Evolutionary conservation across 2,797 vertebrate genomes (phyloP).

Genomic region (Pseudotriccus pelzelni): DNA sequence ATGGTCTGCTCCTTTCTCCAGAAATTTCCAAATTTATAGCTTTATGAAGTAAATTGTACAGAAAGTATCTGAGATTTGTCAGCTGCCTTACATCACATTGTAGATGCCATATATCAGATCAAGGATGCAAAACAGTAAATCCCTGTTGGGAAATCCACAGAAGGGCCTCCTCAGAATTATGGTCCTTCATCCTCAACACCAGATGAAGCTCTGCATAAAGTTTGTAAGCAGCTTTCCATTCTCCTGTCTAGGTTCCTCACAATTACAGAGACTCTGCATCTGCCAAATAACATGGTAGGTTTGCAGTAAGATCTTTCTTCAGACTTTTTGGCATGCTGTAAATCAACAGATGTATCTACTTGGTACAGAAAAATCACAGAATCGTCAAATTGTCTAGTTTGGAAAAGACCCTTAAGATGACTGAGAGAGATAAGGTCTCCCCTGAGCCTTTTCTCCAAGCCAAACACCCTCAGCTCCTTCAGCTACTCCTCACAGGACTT

Average conservation of each 20-base stretch:
- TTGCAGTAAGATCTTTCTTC: neutral
- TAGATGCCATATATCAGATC: neutral
- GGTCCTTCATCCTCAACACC: neutral
- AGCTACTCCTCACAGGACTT: fast-evolving
- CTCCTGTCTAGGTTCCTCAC: neutral
- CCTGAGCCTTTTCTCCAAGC: neutral
- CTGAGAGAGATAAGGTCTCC: neutral
- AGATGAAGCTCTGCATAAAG: neutral
- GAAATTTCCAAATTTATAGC: neutral
- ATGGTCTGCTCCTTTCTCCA: neutral
- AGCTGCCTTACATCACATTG: neutral
- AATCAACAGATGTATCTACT: neutral
- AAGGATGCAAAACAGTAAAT: neutral
- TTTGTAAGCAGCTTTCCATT: neutral
- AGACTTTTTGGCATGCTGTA: neutral
- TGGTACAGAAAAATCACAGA: neutral
- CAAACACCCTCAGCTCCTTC: neutral
- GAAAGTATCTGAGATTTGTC: neutral
- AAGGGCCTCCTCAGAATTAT: neutral
- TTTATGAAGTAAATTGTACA: neutral
- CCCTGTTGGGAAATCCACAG: neutral
- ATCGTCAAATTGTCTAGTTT: neutral
- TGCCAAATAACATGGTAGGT: neutral
- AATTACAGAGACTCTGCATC: neutral
- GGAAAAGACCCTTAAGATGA: neutral